Evolutionary conservation across 2,113 vertebrate genomes (phyloP), one percentile per base, ranked within the genome.

Genomic region (Tauraco erythrolophus): DNA sequence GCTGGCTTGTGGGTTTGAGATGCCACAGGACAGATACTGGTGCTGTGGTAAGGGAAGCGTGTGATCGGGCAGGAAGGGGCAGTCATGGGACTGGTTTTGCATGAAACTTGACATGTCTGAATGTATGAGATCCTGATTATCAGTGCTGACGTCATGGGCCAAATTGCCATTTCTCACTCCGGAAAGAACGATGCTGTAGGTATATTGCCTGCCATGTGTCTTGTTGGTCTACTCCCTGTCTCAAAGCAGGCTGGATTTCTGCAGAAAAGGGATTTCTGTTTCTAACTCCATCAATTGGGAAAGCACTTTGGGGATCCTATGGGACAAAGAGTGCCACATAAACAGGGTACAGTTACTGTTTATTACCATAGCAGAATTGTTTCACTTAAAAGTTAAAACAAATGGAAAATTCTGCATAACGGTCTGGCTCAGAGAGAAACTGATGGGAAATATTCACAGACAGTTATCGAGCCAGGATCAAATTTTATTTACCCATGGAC

Each of bases 311-410:
- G 41, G 69, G n/a, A 92, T 70, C 82, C 79, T n/a, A 31, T 12
- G 46, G 79, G 91, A 71, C 33, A 71, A 69, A 70, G 27, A 82
- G 33, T 60, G 61, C 57, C 89, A 82, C 71, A 70, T 71, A 58
- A 82, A 39, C 15, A 3, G 80, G 53, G 68, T 84, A 77, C 7
- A 43, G 85, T 92, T 94, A 79, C 92, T 89, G 64, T 72, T 91
- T 89, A 92, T 89, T 84, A 65, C 86, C 91, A 89, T 50, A 79
- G 86, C 77, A 95, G 94, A 95, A 91, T 35, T 82, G 61, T 76
- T 97, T 87, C 65, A 89, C 77, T 82, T 76, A 75, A 88, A 89
- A 51, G 43, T 84, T 57, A 92, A 88, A 91, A 91, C 43, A 93
- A 93, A 86, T 70, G 87, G 82, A 89, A 96, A 80, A 68, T 65